phyloP scores from a whole-genome alignment of 2,797 vertebrate species.

The Eulemur albifrons region DNA sequence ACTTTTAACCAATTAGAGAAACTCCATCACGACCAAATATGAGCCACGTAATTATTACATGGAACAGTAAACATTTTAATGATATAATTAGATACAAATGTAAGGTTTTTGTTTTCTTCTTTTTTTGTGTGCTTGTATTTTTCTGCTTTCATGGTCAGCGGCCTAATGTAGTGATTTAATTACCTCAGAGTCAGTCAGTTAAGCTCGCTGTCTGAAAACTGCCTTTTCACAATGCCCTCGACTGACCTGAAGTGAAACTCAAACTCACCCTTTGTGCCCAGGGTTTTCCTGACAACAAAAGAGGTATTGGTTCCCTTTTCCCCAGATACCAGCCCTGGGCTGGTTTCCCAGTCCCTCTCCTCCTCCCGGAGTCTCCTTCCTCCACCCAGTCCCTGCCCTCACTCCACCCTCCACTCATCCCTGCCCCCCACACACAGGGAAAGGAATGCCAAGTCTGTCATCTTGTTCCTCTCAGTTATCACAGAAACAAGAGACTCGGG shows the following conservation, averaged over 20 bases:
- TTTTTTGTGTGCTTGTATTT: conserved; percentile 63
- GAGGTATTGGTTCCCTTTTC: conserved; percentile 71
- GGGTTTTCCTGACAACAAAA: conserved; percentile 77
- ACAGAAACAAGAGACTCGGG: background rate
- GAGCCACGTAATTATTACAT: conserved; percentile 76
- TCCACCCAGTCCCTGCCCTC: conserved; percentile 41
- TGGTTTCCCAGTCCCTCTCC: conserved; percentile 68
- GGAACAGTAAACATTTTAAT: conserved; percentile 79
- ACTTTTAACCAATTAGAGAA: conserved; percentile 78
- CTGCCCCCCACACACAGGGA: background rate
- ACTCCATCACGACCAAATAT: conserved; percentile 74
- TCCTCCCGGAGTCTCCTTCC: conserved; percentile 54
- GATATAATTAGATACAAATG: conserved; percentile 79
- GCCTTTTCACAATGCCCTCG: conserved; percentile 77
- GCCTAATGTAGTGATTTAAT: conserved; percentile 78
- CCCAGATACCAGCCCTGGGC: conserved; percentile 73
- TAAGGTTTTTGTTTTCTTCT: conserved; percentile 67
- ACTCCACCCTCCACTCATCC: background rate
- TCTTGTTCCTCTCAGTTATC: background rate
- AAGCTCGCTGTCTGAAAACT: conserved; percentile 66
- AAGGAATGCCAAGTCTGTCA: background rate
- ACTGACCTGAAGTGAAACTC: conserved; percentile 78
- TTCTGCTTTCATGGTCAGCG: conserved; percentile 76
- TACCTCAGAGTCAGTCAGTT: conserved; percentile 74
- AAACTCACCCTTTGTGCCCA: conserved; percentile 76